Evolutionary conservation across 2,113 vertebrate species (phyloP), one percentile per base, ranked within the genome.

Genomic region (Panthera leo): DNA sequence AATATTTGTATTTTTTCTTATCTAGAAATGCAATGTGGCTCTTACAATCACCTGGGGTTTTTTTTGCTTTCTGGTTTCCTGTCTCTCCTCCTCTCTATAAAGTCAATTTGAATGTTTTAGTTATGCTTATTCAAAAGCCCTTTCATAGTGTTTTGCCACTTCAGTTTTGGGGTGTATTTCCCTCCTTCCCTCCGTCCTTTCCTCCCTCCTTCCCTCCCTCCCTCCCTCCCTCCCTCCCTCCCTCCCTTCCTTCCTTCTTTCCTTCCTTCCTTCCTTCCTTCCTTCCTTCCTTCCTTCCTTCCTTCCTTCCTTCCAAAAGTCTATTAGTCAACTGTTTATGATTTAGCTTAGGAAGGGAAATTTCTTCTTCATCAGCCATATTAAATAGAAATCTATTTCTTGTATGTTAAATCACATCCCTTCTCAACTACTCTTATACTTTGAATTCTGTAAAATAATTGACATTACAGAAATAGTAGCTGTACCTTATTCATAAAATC

Each of bases 391-490:
- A 80, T 88, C 36, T 75, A 70, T 53, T 48, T 23, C 39, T 13
- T 65, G 45, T 84, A 31, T 76, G 39, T 83, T 87, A 63, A 94
- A 61, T 90, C 39, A 25, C 36, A 79, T 85, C 63, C 31, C 36
- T 85, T 86, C 71, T 95, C 34, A 70, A 71, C 87, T 97, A 91
- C 94, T 94, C 85, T 93, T 97, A 55, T 80, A 87, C 42, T 76
- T 95, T 90, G 58, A 86, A 95, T 85, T 95, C 19, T 18, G 76
- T 96, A 91, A 95, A 94, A 92, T 95, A 97, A 96, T 95, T 96
- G 89, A 85, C 42, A 58, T 90, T 65, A 87, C 53, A 7, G 95
- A 76, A 84, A 85, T 5, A 11, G 63, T 97, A 94, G 95, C 96
- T 94, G 91, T 87, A 61, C 34, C 51, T 88, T 93, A 42, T 94